Base-by-base conservation (phyloP, 2,113 vertebrate species). In the Baryphthengus martii region DNA sequence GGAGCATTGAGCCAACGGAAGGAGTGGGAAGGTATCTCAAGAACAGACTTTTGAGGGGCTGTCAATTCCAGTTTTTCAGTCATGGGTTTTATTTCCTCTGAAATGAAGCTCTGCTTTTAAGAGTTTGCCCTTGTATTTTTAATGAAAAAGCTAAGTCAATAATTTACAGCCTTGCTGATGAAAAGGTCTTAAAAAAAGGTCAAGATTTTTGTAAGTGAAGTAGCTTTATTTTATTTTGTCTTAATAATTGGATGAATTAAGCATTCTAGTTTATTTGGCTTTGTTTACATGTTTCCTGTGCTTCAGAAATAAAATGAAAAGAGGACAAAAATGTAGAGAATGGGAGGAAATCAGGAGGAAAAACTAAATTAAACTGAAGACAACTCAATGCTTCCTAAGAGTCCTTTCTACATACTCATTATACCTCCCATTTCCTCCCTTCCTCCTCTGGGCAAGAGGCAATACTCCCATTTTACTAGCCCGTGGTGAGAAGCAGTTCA, bases 141-240 rank as follows among this genome's bases (percentile, higher is more conserved):
- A 82, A 92, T 78, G 83, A 75, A 95, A 92, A 78, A 78, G 25
- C 21, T 35, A 80, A 55, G 65, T 90, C 65, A 90, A 78, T 81
- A 84, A 88, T 82, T 81, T 89, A 75, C 31, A 74, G 37, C 14
- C 56, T 50, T 75, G 7, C 47, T 87, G 47, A 55, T n/a, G 78
- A 67, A 94, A 88, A 84, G 7, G 6, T 63, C 40, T 77, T 76
- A 55, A 16, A 56, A 89, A 84, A 77, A 17, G 17, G 55, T 66
- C 25, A 55, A 49, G 9, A 45, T 65, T 75, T 90, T 63, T 53
- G 81, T 23, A 6, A 6, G 39, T 67, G 47, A 78, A 88, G 80
- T 33, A 68, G 31, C 2, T 65, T 72, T 82, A 45, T 89, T 85
- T 92, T 1, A 3, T 44, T 72, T 85, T 59, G 9, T 77, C 65